These are phyloP conservation scores for Tricholaema leucomelas DNA, from an alignment of 2,113 vertebrate species.

Conservation along the genomic window DNA sequence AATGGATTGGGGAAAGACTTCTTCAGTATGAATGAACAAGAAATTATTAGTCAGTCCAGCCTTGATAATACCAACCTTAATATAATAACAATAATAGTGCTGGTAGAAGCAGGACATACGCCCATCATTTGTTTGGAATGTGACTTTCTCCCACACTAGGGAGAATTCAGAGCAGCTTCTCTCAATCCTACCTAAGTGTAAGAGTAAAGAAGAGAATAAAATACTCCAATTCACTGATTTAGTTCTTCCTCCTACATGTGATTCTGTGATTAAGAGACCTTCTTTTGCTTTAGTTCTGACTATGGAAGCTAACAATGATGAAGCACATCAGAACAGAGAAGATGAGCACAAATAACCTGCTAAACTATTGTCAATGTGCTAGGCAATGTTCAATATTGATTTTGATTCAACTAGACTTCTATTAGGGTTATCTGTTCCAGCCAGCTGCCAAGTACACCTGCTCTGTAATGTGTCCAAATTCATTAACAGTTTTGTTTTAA, in stretches of 20 bases:
- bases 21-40: neutral
- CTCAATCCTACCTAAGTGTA: neutral
- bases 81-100: neutral
- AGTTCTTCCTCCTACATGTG: neutral
- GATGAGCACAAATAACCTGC: neutral
- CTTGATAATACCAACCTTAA: neutral
- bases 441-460: constrained; percentile 61
- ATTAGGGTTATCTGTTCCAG: constrained; percentile 51
- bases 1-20: neutral
- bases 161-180: neutral
- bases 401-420: constrained; percentile 42
- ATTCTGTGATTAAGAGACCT: neutral
- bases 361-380: neutral
- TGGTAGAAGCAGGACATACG: neutral
- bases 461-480: constrained; percentile 52
- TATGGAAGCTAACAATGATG: neutral
- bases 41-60: neutral
- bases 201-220: neutral
- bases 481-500: constrained; percentile 62
- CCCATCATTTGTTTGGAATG: neutral
- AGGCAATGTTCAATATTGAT: constrained; percentile 47
- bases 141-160: neutral
- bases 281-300: neutral
- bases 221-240: neutral
- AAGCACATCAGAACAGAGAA: neutral